Evolutionary conservation across 1,140 invertebrate genomes (phyloP), one percentile per base, ranked within the genome.

Genomic region (Bradynema listronoti): DNA sequence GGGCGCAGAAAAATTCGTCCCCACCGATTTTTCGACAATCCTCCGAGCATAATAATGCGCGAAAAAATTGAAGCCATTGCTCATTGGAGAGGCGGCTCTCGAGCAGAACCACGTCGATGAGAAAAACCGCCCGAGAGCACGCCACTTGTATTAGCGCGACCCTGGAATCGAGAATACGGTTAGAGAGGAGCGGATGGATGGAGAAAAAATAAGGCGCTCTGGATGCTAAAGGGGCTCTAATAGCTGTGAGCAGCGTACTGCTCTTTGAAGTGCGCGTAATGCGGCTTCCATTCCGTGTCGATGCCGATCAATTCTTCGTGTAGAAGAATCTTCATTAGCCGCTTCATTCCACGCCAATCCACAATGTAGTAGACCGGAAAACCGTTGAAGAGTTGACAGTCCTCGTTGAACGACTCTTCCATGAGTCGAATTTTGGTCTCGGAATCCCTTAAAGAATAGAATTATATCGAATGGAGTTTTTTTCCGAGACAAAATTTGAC

Each of bases 41-140:
- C 7, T 61, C 11, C 16, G 59, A 46, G 22, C 59, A 61, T 25
- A 61, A 47, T n/a, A 61, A 41, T 9, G 50, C 56, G 25, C 59
- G 41, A 30, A 61, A 61, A 14, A 61, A 61, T 7, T 61, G 43
- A 16, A 61, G 5, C 59, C 59, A 61, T 47, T 61, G 57, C 16
- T 32, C 46, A 7, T 62, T 41, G 19, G 24, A 25, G 30, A 61
- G 34, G 5, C 24, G 16, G 22, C 19, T 27, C 30, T 56, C 49
- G 29, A 59, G 22, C 34, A 43, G 14, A 14, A 62, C 34, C 19
- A 61, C 57, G 29, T 61, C 59, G 4, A 61, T 46, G 7, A 61
- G n/a, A 57, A 27, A 61, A 19, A 61, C 57, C 4, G 39, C 39
- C 27, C 34, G 56, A 11, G 59, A 42, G 1, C 53, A 46, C 2